Percentiles rank a stretch among this genome's conserved stretches.
Conservation (phyloP, 1,140 invertebrate genomes). For the Drosophila azteca region DNA sequence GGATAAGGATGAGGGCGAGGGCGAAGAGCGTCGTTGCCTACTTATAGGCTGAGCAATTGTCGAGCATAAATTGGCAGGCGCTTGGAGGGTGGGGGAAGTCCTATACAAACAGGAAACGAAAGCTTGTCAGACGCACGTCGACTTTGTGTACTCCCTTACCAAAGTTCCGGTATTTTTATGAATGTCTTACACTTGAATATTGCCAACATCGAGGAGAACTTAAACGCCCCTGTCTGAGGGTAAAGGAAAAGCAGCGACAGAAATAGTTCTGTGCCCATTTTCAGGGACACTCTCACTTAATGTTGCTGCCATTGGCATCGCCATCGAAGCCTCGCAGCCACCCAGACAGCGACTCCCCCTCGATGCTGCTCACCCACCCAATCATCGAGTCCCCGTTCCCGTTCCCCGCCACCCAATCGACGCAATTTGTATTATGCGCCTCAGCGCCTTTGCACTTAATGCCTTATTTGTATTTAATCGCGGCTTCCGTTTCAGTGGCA, state of each 20-base stretch:
- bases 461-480: conserved; percentile 82
- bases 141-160: conserved; percentile 27
- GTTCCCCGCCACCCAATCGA: conserved; percentile 55
- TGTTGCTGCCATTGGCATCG: conserved; percentile 23
- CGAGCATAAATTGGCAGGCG: conserved; percentile 50
- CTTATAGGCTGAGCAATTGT: conserved; percentile 59
- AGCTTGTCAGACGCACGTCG: conserved; percentile 11
- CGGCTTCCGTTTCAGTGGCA: conserved; percentile 78
- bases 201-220: too few species aligned
- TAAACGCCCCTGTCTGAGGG: neutral
- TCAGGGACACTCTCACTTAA: conserved; percentile 13
- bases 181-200: too few species aligned
- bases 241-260: conserved; percentile 1
- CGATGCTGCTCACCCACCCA: conserved; percentile 15
- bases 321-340: conserved; percentile 12
- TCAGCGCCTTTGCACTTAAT: conserved; percentile 80
- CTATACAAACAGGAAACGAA: conserved; percentile 30
- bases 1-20: conserved; percentile 12
- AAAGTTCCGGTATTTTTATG: neutral
- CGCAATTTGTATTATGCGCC: conserved; percentile 81
- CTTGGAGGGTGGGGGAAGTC: neutral
- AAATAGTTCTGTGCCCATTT: conserved; percentile 29
- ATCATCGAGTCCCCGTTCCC: conserved; percentile 31
- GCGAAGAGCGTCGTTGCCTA: conserved; percentile 47
- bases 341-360: conserved; percentile 35